phyloP scores from a whole-genome alignment of 2,888 invertebrate genomes.

The Xestia sexstrigata region DNA sequence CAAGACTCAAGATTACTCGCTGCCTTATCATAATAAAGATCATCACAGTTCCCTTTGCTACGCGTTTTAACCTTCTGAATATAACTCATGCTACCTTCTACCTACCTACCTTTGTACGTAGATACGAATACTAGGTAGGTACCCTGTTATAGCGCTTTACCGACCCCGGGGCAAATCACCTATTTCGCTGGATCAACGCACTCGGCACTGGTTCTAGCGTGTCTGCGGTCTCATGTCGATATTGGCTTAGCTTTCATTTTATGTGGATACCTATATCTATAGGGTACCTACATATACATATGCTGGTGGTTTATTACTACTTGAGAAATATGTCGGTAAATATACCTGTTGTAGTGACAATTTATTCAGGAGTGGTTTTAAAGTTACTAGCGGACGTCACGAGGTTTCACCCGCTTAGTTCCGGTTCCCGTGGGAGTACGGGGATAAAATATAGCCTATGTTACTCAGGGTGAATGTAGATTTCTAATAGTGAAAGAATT shows the following conservation, averaged over 20 bases:
- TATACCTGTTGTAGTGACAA: not conserved
- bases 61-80: constrained; percentile 9
- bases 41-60: not conserved
- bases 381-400: too few species aligned
- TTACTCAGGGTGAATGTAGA: too few species aligned
- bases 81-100: not conserved
- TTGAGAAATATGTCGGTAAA: not conserved
- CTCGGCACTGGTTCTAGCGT: constrained; percentile 53
- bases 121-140: constrained; percentile 31
- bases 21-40: not conserved
- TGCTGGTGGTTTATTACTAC: not conserved
- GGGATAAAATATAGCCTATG: too few species aligned
- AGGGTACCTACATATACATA: not conserved
- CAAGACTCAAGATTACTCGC: not conserved
- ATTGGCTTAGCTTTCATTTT: constrained; percentile 44
- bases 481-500: too few species aligned
- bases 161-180: constrained; percentile 55
- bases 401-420: too few species aligned
- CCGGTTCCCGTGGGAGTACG: too few species aligned
- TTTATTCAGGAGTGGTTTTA: not conserved
- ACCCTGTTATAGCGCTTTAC: constrained; percentile 46
- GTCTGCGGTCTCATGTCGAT: constrained; percentile 58
- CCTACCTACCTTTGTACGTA: not conserved
- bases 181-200: constrained; percentile 59
- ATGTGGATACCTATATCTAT: not conserved